phyloP scores from a whole-genome alignment of 1,140 invertebrate genomes.

The Polypedilum pembai region DNA sequence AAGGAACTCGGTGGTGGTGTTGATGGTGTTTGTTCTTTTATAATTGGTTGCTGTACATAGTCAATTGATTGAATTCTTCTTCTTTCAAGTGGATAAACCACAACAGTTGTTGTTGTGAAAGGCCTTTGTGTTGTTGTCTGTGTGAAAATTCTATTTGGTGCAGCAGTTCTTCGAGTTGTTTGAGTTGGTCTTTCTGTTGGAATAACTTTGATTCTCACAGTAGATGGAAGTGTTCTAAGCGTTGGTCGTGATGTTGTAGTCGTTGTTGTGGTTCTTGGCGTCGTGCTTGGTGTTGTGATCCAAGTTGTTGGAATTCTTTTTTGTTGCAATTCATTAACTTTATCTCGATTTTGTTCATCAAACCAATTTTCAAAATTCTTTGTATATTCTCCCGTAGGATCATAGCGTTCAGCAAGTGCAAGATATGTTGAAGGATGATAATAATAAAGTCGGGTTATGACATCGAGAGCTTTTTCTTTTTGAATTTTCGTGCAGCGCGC shows the following conservation, averaged over 20 bases:
- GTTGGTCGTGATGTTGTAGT: background rate
- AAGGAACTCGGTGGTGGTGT: background rate
- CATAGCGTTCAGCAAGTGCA: slow-evolving; percentile 49
- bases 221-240: background rate
- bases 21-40: too few species aligned
- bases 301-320: background rate
- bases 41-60: background rate
- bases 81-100: background rate
- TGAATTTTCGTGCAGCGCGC: slow-evolving; percentile 52
- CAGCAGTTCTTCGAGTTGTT: background rate
- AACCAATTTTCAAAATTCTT: slow-evolving; percentile 42
- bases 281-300: background rate
- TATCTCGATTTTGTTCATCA: background rate
- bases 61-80: background rate
- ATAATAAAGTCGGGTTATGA: slow-evolving; percentile 48
- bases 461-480: slow-evolving; percentile 47
- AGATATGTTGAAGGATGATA: slow-evolving; percentile 54
- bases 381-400: slow-evolving; percentile 51
- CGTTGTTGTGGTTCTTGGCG: background rate
- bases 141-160: background rate
- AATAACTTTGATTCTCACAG: background rate
- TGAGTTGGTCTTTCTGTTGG: background rate
- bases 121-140: background rate
- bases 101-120: background rate
- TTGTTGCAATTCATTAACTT: background rate